phyloP scores from a whole-genome alignment of 2,113 vertebrate genomes.

The Nycticryphes semicollaris region DNA sequence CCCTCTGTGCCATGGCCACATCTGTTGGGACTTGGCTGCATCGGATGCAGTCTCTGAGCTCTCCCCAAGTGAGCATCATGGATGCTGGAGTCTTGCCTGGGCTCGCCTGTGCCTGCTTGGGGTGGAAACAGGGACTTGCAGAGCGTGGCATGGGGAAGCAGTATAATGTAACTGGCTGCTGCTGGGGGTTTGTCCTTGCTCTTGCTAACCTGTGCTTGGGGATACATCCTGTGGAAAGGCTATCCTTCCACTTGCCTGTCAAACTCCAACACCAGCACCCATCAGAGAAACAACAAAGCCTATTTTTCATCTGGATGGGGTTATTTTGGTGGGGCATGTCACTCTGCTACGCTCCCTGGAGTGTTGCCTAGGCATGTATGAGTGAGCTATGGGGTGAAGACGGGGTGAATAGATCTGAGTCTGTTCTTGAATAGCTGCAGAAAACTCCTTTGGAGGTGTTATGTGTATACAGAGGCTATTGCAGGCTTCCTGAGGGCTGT shows the following conservation, averaged over 20 bases:
- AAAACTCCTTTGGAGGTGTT: conserved; percentile 62
- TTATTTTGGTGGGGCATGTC: not conserved
- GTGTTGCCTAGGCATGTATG: not conserved
- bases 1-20: rapidly evolving
- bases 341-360: rapidly evolving
- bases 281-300: not conserved
- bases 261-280: not conserved
- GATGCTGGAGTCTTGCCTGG: not conserved
- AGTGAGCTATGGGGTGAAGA: conserved; percentile 44
- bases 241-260: not conserved
- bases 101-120: not conserved
- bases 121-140: not conserved
- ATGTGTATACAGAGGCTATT: conserved; percentile 48
- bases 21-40: not conserved
- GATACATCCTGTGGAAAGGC: not conserved
- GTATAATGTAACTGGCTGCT: not conserved
- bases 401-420: not conserved
- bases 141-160: not conserved
- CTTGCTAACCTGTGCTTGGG: not conserved
- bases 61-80: rapidly evolving
- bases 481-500: conserved; percentile 48
- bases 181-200: not conserved
- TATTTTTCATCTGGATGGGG: not conserved
- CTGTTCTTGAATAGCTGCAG: conserved; percentile 41
- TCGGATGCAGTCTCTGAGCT: too few relatives aligned